Conservation (phyloP, 2,888 invertebrate genomes). For the Hydriomena furcata region DNA sequence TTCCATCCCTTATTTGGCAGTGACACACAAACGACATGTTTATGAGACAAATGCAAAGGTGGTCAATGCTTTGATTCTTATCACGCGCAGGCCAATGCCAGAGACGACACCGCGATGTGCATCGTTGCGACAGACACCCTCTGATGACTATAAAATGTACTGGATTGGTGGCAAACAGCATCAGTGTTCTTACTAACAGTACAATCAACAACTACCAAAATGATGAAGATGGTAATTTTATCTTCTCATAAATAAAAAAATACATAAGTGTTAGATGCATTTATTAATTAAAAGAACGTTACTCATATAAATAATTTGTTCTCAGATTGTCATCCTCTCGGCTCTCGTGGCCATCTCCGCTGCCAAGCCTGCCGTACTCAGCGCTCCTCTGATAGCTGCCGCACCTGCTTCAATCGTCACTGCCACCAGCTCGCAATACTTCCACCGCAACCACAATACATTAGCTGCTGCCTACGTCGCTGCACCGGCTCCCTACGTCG, state of each 20-base stretch:
- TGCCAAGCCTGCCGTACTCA: slow-evolving; percentile 64
- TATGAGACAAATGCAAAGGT: slow-evolving; percentile 48
- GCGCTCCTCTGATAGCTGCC: slow-evolving; percentile 62
- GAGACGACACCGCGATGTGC: slow-evolving; percentile 52
- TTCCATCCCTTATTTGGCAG: slow-evolving; percentile 23
- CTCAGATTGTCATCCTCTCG: slow-evolving; percentile 62
- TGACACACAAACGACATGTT: slow-evolving; percentile 33
- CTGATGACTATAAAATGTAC: slow-evolving; percentile 62
- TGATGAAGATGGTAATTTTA: slow-evolving; percentile 75
- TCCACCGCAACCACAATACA: slow-evolving; percentile 85
- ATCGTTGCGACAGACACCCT: slow-evolving; percentile 53
- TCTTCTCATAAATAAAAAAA: not conserved
- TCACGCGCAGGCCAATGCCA: slow-evolving; percentile 75
- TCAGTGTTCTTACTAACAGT: slow-evolving; percentile 56
- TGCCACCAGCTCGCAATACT: slow-evolving; percentile 87
- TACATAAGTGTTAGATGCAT: too few relatives aligned
- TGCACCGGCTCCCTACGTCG: slow-evolving; percentile 48
- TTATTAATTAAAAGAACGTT: too few relatives aligned
- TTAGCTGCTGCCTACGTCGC: slow-evolving; percentile 60
- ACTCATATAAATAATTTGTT: not conserved
- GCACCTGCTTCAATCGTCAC: slow-evolving; percentile 82
- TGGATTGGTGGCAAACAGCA: slow-evolving; percentile 42
- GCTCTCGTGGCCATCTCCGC: slow-evolving; percentile 64
- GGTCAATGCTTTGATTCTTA: slow-evolving; percentile 51
- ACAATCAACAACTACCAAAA: slow-evolving; percentile 59